Percentiles rank a stretch among this genome's conserved stretches.
These are phyloP conservation scores for Heliconius eleuchia DNA, from an alignment of 1,140 invertebrate genomes.

Conservation along the genomic window DNA sequence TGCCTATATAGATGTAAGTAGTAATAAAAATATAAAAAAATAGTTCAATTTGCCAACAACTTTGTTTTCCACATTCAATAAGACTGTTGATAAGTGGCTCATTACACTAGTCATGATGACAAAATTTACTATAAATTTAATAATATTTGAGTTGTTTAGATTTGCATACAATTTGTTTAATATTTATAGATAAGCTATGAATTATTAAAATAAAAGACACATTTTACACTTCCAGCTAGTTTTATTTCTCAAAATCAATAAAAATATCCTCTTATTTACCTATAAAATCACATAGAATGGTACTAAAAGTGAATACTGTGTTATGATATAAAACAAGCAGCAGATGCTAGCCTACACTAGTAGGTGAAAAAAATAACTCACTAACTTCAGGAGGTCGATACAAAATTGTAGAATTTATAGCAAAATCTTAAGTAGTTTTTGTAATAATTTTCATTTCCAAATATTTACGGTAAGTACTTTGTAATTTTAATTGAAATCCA, in stretches of 20 bases:
- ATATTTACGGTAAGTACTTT: not conserved
- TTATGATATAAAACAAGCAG: conserved; percentile 55
- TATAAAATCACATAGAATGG: conserved; percentile 73
- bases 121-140: not conserved
- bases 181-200: not conserved
- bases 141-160: not conserved
- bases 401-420: not conserved
- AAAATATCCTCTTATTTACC: conserved; percentile 75
- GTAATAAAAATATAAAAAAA: not conserved
- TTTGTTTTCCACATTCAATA: not conserved
- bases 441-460: not conserved
- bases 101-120: not conserved
- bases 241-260: conserved; percentile 77
- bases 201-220: conserved; percentile 46
- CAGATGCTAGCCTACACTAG: conserved; percentile 61
- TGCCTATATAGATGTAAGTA: too few species aligned
- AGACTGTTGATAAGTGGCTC: not conserved
- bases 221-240: conserved; percentile 61
- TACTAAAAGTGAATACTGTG: conserved; percentile 68
- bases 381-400: not conserved
- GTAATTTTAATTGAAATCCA: not conserved
- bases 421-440: not conserved
- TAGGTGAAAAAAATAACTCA: not conserved
- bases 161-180: not conserved
- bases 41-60: not conserved